A percentile compares a stretch with the other conserved stretches of the same genome.
phyloP scores from a whole-genome alignment of 2,113 vertebrate genomes.

The Microtus richardsoni region DNA sequence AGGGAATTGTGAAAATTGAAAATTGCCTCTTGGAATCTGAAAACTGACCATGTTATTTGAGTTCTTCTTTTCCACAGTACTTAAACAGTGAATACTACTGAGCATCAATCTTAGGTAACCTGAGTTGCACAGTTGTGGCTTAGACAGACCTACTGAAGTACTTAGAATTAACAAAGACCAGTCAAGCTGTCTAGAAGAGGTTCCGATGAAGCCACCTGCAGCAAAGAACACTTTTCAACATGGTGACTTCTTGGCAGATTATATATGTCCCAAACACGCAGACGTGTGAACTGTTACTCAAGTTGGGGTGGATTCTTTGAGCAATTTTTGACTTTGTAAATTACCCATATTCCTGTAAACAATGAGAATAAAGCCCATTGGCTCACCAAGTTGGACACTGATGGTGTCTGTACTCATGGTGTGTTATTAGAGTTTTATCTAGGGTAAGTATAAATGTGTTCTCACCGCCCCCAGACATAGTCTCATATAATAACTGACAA shows the following conservation, averaged over 20 bases:
- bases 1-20: not conserved
- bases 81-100: too few species aligned
- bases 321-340: not conserved
- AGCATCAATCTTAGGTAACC: not conserved
- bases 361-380: not conserved
- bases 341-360: not conserved
- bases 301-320: not conserved
- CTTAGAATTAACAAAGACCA: not conserved
- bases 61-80: too few species aligned
- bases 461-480: not conserved
- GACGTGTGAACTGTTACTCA: not conserved
- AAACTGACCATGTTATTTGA: not conserved
- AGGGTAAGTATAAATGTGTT: not conserved
- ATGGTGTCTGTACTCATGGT: not conserved
- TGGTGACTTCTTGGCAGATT: fast-evolving
- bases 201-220: not conserved
- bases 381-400: not conserved
- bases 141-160: not conserved
- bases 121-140: not conserved
- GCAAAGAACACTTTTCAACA: not conserved
- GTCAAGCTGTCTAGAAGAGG: not conserved
- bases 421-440: not conserved
- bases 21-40: not conserved
- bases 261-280: too few species aligned
- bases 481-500: not conserved